Evolutionary conservation across 2,888 invertebrate genomes (phyloP), one percentile per base, ranked within the genome.

Genomic region (Nomada flava): DNA sequence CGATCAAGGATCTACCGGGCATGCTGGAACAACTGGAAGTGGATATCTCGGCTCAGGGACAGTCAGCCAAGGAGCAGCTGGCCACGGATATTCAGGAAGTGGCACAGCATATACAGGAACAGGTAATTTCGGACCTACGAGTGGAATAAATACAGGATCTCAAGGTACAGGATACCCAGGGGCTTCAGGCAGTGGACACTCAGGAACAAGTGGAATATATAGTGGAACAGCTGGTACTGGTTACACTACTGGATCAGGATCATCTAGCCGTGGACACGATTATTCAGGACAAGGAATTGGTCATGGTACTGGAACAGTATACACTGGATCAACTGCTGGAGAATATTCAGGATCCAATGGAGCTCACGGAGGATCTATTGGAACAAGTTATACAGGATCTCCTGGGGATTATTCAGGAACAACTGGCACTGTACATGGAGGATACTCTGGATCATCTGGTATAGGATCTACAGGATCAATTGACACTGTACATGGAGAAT

Each of bases 381-480:
- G 76, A 20, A 4, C 69, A 10, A 67, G 73, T 44, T 63, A 82
- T 23, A 60, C 44, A 1, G 82, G 76, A 73, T 67, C 71, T 0
- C 44, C 55, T n/a, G 63, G 57, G 65, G 76, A 67, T 59, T 76
- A 76, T 36, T 13, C 74, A 55, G 80, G 77, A 59, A n/a, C 79
- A 4, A 50, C 64, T 69, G 23, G 80, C 53, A 62, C 7, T 5
- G 65, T 9, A 2, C 29, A 53, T 36, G 23, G 13, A 10, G 62
- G 52, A 67, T 18, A 44, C n/a, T 15, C 29, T 20, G 18, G 64
- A 44, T 11, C 47, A 60, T 5, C 57, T 44, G 75, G 76, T 20
- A n/a, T 36, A 9, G 74, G 68, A 29, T n/a, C 62, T 20, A 15
- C 67, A 9, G 79, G 57, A 26, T 50, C 76, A 0, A 63, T 57